These are phyloP conservation scores for Pegoplata infirma DNA, from an alignment of 2,888 invertebrate species.

Conservation along the genomic window DNA sequence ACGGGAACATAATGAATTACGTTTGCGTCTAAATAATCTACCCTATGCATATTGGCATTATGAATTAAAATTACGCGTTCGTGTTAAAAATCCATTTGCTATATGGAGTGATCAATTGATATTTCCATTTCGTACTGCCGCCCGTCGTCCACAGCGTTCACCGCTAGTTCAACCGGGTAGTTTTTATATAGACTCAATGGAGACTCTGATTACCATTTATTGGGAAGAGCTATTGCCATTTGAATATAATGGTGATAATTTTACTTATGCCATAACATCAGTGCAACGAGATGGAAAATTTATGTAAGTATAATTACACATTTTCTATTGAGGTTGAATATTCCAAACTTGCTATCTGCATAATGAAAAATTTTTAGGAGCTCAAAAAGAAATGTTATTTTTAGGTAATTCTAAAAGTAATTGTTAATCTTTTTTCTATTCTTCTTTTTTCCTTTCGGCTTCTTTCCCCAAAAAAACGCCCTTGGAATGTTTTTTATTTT, in stretches of 20 bases:
- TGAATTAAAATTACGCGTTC: conserved; percentile 82
- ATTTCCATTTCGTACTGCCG: conserved; percentile 81
- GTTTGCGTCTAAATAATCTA: conserved; percentile 69
- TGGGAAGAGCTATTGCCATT: conserved; percentile 87
- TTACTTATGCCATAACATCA: conserved; percentile 82
- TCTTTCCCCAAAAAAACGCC: no score
- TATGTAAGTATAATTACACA: conserved; percentile 65
- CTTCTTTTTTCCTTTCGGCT: no score
- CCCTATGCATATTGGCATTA: conserved; percentile 79
- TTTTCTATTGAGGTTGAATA: no score
- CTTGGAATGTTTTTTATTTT: no score
- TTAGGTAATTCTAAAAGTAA: no score
- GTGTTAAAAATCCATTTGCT: conserved; percentile 80
- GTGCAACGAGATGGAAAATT: conserved; percentile 68
- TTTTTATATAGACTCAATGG: conserved; percentile 83
- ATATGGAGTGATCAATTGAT: conserved; percentile 86
- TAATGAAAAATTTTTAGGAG: no score
- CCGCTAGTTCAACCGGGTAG: conserved; percentile 86
- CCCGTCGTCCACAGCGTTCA: conserved; percentile 81
- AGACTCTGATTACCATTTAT: conserved; percentile 84
- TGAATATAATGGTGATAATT: conserved; percentile 86
- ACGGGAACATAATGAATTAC: conserved; percentile 63
- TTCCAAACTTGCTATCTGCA: no score
- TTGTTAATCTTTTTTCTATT: no score
- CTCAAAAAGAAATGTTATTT: no score